These are phyloP conservation scores for Alloscopus bannaensis DNA, from an alignment of 2,888 invertebrate genomes.

Conservation along the genomic window DNA sequence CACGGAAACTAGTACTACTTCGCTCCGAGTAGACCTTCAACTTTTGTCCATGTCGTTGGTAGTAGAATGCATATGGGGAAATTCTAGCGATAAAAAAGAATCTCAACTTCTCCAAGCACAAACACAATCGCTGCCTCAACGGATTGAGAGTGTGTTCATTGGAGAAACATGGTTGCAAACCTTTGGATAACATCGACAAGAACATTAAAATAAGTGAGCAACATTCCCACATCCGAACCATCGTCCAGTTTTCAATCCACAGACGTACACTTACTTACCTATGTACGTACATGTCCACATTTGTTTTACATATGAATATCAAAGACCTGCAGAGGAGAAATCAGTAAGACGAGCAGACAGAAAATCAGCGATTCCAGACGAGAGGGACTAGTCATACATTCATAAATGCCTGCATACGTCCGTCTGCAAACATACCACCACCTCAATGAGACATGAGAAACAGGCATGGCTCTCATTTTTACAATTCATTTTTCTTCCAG, in stretches of 20 bases:
- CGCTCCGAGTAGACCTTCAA: neutral
- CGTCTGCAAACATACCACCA: neutral
- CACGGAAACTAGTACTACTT: slow-evolving; percentile 19
- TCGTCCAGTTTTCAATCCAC: too few relatives aligned
- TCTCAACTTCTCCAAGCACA: slow-evolving; percentile 8
- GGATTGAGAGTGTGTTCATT: slow-evolving; percentile 29
- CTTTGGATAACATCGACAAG: neutral
- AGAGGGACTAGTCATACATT: neutral
- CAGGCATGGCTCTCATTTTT: neutral
- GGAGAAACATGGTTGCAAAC: neutral
- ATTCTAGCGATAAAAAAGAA: too few relatives aligned
- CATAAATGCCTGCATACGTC: neutral
- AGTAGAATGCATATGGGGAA: too few relatives aligned
- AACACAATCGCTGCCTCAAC: neutral
- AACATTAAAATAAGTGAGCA: slow-evolving; percentile 30
- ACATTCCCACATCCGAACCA: too few relatives aligned
- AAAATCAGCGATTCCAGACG: slow-evolving; percentile 17
- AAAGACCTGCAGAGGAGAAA: slow-evolving; percentile 30
- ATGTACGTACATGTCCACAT: too few relatives aligned
- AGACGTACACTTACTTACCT: too few relatives aligned
- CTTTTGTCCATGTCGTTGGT: slow-evolving; percentile 7
- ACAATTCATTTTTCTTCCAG: slow-evolving; percentile 1
- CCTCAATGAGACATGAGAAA: neutral
- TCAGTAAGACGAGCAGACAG: slow-evolving; percentile 26
- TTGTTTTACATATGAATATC: slow-evolving; percentile 13